Conservation (phyloP, 2,888 invertebrate species). For the Yponomeuta malinellus region DNA sequence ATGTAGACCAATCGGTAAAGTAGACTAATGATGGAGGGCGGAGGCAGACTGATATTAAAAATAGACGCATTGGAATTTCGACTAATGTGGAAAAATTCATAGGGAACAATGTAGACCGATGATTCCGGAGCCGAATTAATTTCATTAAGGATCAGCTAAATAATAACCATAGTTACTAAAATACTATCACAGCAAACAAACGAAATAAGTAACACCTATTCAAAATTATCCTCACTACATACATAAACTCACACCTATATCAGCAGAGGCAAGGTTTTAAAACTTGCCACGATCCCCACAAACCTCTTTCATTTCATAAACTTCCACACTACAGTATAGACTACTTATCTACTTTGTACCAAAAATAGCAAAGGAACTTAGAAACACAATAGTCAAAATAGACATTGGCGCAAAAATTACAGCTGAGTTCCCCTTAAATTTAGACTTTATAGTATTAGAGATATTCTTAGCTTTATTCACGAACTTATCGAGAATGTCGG, state of each 20-base stretch:
- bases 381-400: neutral
- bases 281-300: too few relatives aligned
- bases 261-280: too few relatives aligned
- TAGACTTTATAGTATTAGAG: conserved; percentile 43
- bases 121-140: too few relatives aligned
- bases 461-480: conserved; percentile 69
- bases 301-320: too few relatives aligned
- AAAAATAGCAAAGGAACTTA: conserved; percentile 14
- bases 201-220: neutral
- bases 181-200: conserved; percentile 15
- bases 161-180: neutral
- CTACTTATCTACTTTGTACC: neutral
- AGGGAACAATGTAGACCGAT: too few relatives aligned
- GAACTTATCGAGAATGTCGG: conserved; percentile 73
- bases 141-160: neutral
- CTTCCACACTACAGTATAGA: too few relatives aligned
- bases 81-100: too few relatives aligned
- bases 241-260: too few relatives aligned
- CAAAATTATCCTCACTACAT: neutral
- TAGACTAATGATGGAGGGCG: too few relatives aligned
- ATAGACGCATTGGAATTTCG: too few relatives aligned
- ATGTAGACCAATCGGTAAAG: too few relatives aligned
- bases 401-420: conserved; percentile 17
- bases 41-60: too few relatives aligned
- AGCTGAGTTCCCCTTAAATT: conserved; percentile 39